Conservation (phyloP, 2,113 vertebrate species). For the Eretmochelys imbricata region DNA sequence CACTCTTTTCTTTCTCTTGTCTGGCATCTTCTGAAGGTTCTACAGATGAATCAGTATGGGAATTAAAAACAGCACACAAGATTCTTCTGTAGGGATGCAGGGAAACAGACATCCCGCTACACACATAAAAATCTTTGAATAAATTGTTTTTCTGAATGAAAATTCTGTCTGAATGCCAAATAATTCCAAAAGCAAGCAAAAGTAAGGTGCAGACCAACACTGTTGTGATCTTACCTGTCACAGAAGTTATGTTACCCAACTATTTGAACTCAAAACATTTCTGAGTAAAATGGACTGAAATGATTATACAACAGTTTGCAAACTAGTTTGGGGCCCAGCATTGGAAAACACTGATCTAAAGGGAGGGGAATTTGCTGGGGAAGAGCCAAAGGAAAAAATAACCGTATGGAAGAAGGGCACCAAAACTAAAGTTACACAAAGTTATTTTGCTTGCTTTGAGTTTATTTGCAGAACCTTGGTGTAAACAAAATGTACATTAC, state of each 20-base stretch:
- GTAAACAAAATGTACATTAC: background rate
- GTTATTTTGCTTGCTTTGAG: slow-evolving; percentile 34
- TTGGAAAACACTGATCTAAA: background rate
- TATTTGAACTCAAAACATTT: background rate
- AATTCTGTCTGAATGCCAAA: background rate
- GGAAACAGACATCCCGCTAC: background rate
- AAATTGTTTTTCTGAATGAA: background rate
- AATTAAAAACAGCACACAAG: background rate
- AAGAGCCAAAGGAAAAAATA: background rate
- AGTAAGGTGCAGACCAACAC: background rate
- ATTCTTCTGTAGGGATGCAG: background rate
- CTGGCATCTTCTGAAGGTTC: slow-evolving; percentile 81
- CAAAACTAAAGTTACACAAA: background rate
- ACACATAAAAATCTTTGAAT: background rate
- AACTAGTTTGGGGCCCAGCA: background rate
- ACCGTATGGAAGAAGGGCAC: accelerated
- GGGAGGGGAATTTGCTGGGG: background rate
- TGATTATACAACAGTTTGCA: background rate
- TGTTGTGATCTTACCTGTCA: background rate
- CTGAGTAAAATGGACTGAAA: background rate
- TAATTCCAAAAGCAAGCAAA: slow-evolving; percentile 60
- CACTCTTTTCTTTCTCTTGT: slow-evolving; percentile 81
- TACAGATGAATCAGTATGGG: background rate
- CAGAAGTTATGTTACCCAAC: background rate
- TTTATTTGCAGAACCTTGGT: background rate